Conservation (phyloP, 1,140 invertebrate species). For the Heliconius hewitsoni region DNA sequence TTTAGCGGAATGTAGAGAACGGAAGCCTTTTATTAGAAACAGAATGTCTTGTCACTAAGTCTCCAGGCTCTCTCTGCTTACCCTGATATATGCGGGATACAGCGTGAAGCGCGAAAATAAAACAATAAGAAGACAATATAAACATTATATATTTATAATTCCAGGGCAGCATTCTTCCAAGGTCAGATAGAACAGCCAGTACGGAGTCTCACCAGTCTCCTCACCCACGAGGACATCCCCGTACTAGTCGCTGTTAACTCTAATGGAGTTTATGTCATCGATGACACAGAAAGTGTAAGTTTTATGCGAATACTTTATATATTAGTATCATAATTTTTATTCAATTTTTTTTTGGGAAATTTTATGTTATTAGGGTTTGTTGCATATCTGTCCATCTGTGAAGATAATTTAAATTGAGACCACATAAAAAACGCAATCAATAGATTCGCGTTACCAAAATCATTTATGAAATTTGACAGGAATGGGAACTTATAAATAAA, state of each 20-base stretch:
- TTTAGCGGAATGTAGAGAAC: background rate
- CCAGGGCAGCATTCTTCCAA: slow-evolving; percentile 91
- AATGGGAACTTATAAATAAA: too few species aligned
- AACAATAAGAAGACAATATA: background rate
- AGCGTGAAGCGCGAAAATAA: background rate
- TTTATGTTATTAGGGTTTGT: too few species aligned
- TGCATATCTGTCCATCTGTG: too few species aligned
- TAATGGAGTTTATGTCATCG: slow-evolving; percentile 93
- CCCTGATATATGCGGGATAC: background rate
- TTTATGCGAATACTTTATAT: background rate
- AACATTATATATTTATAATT: slow-evolving; percentile 39
- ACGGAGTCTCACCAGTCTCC: slow-evolving; percentile 90
- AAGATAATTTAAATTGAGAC: too few species aligned
- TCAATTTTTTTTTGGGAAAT: too few species aligned
- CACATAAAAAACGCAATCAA: too few species aligned
- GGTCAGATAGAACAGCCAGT: slow-evolving; percentile 95
- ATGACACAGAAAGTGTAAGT: slow-evolving; percentile 90
- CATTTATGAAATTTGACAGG: too few species aligned
- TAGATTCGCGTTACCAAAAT: too few species aligned
- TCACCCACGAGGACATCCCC: slow-evolving; percentile 92
- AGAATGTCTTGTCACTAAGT: background rate
- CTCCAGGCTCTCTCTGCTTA: background rate
- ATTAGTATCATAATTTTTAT: too few species aligned
- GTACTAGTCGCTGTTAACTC: slow-evolving; percentile 94
- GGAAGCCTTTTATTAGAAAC: too few species aligned